Evolutionary conservation across 1,140 invertebrate genomes (phyloP), one percentile per base, ranked within the genome.

Genomic region (Conus betulinus): DNA sequence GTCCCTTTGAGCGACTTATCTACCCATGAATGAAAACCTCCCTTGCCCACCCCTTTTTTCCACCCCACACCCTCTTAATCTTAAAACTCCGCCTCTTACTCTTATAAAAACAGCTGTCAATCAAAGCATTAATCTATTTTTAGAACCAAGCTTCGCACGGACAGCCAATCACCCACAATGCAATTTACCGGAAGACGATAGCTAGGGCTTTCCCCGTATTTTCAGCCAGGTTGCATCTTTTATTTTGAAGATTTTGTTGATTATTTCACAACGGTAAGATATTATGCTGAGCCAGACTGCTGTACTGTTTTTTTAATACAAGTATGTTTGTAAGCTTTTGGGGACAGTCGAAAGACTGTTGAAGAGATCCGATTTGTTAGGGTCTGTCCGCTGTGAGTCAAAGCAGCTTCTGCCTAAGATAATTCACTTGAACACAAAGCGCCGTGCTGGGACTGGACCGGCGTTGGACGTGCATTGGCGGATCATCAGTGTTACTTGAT

Each of bases 111-210:
- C 13, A 53, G 15, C 39, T 51, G 79, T 81, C 79, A 84, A 84
- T 67, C 82, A 63, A 84, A 84, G 27, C 82, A 84, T 84, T 78
- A 87, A 87, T 55, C 85, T 87, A 87, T 87, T 87, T 87, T 78
- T 87, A 87, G 85, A 87, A 15, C 15, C 15, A 55, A 71, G 71
- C n/a, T 55, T 74, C 71, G 74, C 71, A 87, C 51, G 85, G 82
- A 84, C 85, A 87, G 85, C 85, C 85, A 87, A 87, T 87, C 85
- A 87, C 85, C 85, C 85, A 87, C 85, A 87, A 87, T 87, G 85
- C 85, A 87, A 87, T 78, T 87, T 74, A 87, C 85, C 85, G 85
- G 85, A 87, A 87, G 85, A 78, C 85, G 25, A 87, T 78, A 67
- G 74, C 71, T 11, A 78, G 74, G 85, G 85, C 53, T 57, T 87